These are phyloP conservation scores for Candidula unifasciata DNA, from an alignment of 2,888 invertebrate species.

Conservation along the genomic window DNA sequence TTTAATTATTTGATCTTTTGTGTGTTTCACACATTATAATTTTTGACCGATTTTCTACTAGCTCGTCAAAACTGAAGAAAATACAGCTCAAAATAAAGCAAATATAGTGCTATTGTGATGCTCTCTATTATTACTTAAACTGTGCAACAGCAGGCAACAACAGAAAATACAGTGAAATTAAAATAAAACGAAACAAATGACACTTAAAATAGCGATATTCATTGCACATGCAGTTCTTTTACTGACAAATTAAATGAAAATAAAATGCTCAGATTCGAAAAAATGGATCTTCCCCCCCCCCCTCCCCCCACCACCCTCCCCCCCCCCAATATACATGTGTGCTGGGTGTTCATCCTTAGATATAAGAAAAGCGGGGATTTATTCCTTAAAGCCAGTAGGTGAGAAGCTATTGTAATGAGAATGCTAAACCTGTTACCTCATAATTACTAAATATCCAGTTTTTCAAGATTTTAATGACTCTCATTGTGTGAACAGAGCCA, in stretches of 20 bases:
- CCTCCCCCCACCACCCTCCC: no score
- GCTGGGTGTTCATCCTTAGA: neutral
- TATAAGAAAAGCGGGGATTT: neutral
- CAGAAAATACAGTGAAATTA: no score
- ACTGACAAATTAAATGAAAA: neutral
- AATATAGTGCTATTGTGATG: no score
- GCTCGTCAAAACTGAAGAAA: no score
- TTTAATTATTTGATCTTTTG: no score
- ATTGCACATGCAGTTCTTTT: neutral
- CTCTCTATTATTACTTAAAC: no score
- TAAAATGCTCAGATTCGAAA: neutral
- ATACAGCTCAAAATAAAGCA: no score
- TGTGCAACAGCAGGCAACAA: no score
- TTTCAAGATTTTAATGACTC: constrained; percentile 57
- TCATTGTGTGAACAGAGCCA: constrained; percentile 54
- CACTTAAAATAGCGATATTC: neutral
- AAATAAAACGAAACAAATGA: no score
- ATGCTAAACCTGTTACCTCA: constrained; percentile 22
- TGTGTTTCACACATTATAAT: no score
- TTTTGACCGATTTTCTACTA: no score
- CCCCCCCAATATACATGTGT: neutral
- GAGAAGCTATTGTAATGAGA: neutral
- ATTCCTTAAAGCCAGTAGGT: constrained; percentile 2
- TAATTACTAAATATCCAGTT: constrained; percentile 43
- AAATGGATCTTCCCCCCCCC: no score